These are phyloP conservation scores for Drosophila gaucha DNA, from an alignment of 2,888 invertebrate species.

Conservation along the genomic window DNA sequence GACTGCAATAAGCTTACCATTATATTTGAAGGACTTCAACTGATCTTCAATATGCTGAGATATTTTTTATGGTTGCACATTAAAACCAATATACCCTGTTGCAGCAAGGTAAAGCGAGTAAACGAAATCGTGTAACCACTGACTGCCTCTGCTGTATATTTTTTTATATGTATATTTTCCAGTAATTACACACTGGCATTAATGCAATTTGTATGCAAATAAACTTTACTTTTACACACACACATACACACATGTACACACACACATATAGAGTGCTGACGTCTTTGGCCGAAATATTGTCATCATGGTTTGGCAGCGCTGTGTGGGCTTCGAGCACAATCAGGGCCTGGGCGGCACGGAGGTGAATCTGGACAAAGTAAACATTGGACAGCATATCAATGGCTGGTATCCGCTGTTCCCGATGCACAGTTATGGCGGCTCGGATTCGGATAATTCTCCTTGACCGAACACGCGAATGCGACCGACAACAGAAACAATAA, in stretches of 20 bases:
- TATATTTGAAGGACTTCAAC: too few relatives aligned
- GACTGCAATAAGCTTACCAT: too few relatives aligned
- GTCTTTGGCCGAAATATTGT: slow-evolving; percentile 92
- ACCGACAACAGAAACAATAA: slow-evolving; percentile 53
- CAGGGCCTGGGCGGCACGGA: slow-evolving; percentile 93
- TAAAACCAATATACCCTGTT: slow-evolving; percentile 1
- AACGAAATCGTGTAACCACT: not conserved
- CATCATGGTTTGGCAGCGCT: slow-evolving; percentile 96
- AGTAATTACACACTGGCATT: slow-evolving; percentile 45
- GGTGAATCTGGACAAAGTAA: slow-evolving; percentile 92
- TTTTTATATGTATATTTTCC: slow-evolving; percentile 50
- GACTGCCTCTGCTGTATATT: slow-evolving; percentile 14
- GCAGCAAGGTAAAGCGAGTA: not conserved
- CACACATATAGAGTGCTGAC: slow-evolving; percentile 87
- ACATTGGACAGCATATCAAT: slow-evolving; percentile 91
- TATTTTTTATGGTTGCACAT: too few relatives aligned
- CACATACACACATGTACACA: slow-evolving; percentile 1
- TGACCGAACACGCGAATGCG: slow-evolving; percentile 83
- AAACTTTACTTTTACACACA: slow-evolving; percentile 17
- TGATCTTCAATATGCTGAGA: too few relatives aligned
- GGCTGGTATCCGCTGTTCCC: slow-evolving; percentile 97
- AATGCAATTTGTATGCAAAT: slow-evolving; percentile 65
- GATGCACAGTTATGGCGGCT: slow-evolving; percentile 92
- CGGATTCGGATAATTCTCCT: slow-evolving; percentile 86
- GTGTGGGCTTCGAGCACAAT: slow-evolving; percentile 95